These are phyloP conservation scores for Phataginus tetradactyla DNA, from an alignment of 2,797 vertebrate genomes.

Conservation along the genomic window DNA sequence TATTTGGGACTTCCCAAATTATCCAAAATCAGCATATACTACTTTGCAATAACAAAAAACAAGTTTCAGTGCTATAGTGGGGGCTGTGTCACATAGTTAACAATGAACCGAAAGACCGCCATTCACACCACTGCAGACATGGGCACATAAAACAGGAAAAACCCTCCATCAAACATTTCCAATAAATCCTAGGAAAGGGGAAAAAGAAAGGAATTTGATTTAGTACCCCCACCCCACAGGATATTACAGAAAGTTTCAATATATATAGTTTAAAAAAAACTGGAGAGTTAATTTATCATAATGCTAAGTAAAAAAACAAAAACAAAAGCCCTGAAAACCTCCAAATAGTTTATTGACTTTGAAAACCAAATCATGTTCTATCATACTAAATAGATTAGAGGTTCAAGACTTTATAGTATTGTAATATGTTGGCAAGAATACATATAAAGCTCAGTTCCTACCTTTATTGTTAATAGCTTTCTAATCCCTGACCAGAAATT, in stretches of 20 bases:
- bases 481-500: conserved; percentile 87
- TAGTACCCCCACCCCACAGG: neutral
- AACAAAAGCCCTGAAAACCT: conserved; percentile 77
- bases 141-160: conserved; percentile 25
- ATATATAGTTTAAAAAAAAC: conserved; percentile 73
- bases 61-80: neutral
- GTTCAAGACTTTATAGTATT: conserved; percentile 77
- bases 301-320: conserved; percentile 38
- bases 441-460: conserved; percentile 80
- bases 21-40: neutral
- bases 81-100: neutral
- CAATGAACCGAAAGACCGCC: neutral
- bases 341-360: conserved; percentile 82
- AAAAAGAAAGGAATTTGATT: conserved; percentile 29
- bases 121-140: neutral
- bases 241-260: conserved; percentile 75
- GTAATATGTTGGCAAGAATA: conserved; percentile 79
- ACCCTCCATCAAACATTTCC: neutral
- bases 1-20: neutral
- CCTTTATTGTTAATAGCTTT: conserved; percentile 85
- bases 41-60: conserved; percentile 25
- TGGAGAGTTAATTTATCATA: conserved; percentile 82
- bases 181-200: conserved; percentile 35
- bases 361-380: conserved; percentile 84
- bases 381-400: conserved; percentile 83